Percentiles rank a stretch among this genome's conserved stretches.
Conservation (phyloP, 2,797 vertebrate species). For the Ammospiza maritima region DNA sequence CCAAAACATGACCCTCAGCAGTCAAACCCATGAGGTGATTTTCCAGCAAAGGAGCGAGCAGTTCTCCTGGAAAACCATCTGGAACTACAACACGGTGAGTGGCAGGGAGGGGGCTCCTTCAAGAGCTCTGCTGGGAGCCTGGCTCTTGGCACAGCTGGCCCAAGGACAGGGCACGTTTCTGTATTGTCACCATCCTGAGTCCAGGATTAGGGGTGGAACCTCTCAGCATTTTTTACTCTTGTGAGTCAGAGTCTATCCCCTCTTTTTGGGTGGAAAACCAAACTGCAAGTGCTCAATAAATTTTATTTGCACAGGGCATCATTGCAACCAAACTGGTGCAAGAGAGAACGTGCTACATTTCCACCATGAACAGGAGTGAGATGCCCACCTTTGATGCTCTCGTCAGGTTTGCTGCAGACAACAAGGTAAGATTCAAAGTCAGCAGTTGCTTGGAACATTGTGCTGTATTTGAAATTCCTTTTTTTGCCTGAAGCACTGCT, state of each 20-base stretch:
- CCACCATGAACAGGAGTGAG: slow-evolving; percentile 50
- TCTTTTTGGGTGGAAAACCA: neutral
- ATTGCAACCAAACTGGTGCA: slow-evolving; percentile 45
- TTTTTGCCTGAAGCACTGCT: too few relatives aligned
- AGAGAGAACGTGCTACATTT: slow-evolving; percentile 61
- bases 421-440: slow-evolving; percentile 43
- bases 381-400: slow-evolving; percentile 63
- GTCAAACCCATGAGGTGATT: neutral
- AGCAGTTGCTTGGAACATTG: neutral
- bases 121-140: fast-evolving
- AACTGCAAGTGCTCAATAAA: neutral
- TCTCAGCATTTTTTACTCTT: neutral
- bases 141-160: neutral
- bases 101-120: too few relatives aligned
- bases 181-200: fast-evolving
- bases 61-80: neutral
- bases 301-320: slow-evolving; percentile 52
- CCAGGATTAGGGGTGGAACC: fast-evolving
- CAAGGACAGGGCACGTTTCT: neutral
- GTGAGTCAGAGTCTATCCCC: neutral
- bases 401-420: neutral
- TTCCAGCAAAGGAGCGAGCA: neutral
- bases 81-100: neutral
- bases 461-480: too few relatives aligned
- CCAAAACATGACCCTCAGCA: neutral